A percentile compares a stretch with the other conserved stretches of the same genome.
These are phyloP conservation scores for Boulengeromyrus knoepffleri DNA, from an alignment of 2,113 vertebrate species.

Conservation along the genomic window DNA sequence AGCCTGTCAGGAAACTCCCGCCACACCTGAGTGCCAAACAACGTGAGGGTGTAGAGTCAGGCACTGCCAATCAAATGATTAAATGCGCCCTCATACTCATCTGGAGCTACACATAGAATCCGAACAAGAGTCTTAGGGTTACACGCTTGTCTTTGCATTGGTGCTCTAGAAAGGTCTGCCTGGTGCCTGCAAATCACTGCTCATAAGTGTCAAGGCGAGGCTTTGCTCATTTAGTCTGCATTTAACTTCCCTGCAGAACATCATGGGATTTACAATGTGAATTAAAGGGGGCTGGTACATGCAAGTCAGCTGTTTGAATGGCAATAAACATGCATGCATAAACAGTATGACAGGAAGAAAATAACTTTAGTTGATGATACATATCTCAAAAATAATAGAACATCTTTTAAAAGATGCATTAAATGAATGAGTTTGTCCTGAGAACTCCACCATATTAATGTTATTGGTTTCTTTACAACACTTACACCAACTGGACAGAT, in stretches of 20 bases:
- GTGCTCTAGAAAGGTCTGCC: not conserved
- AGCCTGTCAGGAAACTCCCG: conserved; percentile 90
- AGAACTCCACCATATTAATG: not conserved
- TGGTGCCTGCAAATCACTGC: not conserved
- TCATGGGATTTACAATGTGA: not conserved
- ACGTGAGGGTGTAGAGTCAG: not conserved
- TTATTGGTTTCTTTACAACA: not conserved
- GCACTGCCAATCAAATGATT: not conserved
- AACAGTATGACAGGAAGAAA: not conserved
- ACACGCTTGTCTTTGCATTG: not conserved
- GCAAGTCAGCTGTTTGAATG: not conserved
- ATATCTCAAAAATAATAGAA: not conserved
- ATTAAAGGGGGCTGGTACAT: not conserved
- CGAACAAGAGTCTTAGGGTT: not conserved
- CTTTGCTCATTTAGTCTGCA: not conserved
- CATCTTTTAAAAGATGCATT: not conserved
- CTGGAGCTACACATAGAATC: not conserved
- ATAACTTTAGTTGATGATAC: not conserved
- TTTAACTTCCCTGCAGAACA: not conserved
- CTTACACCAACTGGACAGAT: not conserved
- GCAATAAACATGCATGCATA: not conserved
- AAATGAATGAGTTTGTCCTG: not conserved
- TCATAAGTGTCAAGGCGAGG: not conserved
- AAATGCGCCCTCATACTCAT: not conserved
- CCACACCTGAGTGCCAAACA: conserved; percentile 72